Percentiles rank a stretch among this genome's conserved stretches.
Evolutionary conservation across 1,140 invertebrate species (phyloP).

Genomic region (Triops cancriformis): DNA sequence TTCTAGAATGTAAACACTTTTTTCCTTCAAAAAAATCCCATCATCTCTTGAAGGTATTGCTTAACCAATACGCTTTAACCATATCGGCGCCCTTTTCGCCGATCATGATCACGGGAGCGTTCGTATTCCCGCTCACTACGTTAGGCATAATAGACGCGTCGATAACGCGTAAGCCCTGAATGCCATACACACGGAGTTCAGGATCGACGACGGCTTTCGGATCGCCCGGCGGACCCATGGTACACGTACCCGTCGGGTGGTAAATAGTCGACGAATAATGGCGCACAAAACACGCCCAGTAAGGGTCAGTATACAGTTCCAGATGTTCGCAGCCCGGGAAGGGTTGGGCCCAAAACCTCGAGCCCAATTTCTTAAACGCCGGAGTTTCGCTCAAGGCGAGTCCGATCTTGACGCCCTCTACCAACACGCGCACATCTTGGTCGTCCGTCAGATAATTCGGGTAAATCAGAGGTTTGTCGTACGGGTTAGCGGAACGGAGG

Average conservation of each 20-base stretch:
- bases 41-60: neutral
- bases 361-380: slow-evolving; percentile 33
- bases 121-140: slow-evolving; percentile 72
- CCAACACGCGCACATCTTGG: slow-evolving; percentile 63
- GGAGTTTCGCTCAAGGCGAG: slow-evolving; percentile 62
- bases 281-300: slow-evolving; percentile 75
- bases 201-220: slow-evolving; percentile 77
- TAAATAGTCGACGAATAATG: slow-evolving; percentile 72
- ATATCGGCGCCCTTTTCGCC: slow-evolving; percentile 72
- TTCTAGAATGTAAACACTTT: neutral
- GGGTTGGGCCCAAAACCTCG: slow-evolving; percentile 35
- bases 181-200: slow-evolving; percentile 65
- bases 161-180: slow-evolving; percentile 68
- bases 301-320: slow-evolving; percentile 56
- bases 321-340: slow-evolving; percentile 63
- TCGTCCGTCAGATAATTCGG: slow-evolving; percentile 81
- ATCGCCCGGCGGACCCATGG: slow-evolving; percentile 84
- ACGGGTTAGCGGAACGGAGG: slow-evolving; percentile 71
- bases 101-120: slow-evolving; percentile 75
- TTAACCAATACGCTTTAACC: slow-evolving; percentile 65
- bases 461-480: slow-evolving; percentile 82
- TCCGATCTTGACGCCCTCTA: slow-evolving; percentile 74
- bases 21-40: neutral
- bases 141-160: slow-evolving; percentile 80
- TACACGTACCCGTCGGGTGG: slow-evolving; percentile 81